Conservation (phyloP, 2,113 vertebrate genomes). For the Rhineura floridana region DNA sequence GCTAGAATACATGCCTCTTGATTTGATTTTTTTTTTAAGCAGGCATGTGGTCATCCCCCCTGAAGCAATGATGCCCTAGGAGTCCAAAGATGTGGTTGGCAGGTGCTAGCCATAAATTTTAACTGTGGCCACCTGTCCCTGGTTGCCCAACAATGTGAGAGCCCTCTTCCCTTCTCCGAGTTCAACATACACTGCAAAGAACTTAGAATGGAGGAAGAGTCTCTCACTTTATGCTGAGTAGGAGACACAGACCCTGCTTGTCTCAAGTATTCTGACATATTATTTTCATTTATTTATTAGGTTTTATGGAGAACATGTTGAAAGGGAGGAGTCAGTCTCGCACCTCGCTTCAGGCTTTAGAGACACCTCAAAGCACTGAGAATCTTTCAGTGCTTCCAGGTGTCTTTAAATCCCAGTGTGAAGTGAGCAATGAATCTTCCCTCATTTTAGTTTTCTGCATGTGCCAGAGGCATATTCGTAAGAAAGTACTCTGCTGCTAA, state of each 20-base stretch:
- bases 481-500: background rate
- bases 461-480: background rate
- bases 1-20: background rate
- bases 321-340: background rate
- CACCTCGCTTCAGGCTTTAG: background rate
- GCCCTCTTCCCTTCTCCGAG: background rate
- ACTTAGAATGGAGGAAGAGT: background rate
- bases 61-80: background rate
- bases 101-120: background rate
- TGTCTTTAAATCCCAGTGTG: background rate
- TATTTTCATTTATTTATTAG: background rate
- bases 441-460: background rate
- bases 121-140: background rate
- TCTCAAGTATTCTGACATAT: background rate
- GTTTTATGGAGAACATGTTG: background rate
- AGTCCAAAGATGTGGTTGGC: background rate
- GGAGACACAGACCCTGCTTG: background rate
- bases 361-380: background rate
- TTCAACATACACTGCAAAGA: background rate
- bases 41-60: background rate
- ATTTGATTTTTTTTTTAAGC: background rate
- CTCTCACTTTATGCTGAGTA: background rate
- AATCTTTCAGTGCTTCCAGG: background rate
- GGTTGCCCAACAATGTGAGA: background rate
- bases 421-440: background rate